Conservation (phyloP, 2,888 invertebrate genomes). For the Colletes collaris region DNA sequence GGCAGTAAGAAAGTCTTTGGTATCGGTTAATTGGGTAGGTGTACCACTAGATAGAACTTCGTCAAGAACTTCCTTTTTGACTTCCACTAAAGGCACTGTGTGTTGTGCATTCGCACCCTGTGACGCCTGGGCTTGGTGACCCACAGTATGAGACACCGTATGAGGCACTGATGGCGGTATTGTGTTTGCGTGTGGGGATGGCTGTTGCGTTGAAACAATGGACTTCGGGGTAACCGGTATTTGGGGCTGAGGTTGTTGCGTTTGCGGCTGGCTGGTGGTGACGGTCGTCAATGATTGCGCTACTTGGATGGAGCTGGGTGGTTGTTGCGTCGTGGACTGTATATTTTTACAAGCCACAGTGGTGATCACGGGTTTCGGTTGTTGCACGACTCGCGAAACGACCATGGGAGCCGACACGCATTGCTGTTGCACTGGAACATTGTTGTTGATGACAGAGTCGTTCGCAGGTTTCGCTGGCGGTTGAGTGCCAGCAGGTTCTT, state of each 20-base stretch:
- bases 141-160: conserved; percentile 81
- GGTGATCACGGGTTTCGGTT: conserved; percentile 67
- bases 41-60: conserved; percentile 83
- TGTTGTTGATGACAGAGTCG: conserved; percentile 42
- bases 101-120: conserved; percentile 79
- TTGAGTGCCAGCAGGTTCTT: conserved; percentile 46
- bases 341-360: conserved; percentile 59
- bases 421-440: conserved; percentile 55
- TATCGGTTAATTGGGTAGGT: conserved; percentile 80
- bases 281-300: conserved; percentile 59
- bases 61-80: conserved; percentile 89
- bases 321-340: conserved; percentile 64
- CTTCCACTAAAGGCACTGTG: conserved; percentile 86
- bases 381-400: conserved; percentile 61
- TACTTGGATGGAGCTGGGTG: conserved; percentile 62
- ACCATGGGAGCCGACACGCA: conserved; percentile 60
- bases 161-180: conserved; percentile 83
- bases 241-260: conserved; percentile 73
- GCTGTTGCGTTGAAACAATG: conserved; percentile 61
- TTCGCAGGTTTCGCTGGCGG: conserved; percentile 54
- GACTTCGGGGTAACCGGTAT: conserved; percentile 57
- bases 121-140: conserved; percentile 82
- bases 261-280: conserved; percentile 68
- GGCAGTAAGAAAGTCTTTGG: conserved; percentile 83
- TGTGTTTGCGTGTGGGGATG: conserved; percentile 81